Percentiles rank a stretch among this genome's conserved stretches.
These are phyloP conservation scores for Galleria mellonella DNA, from an alignment of 1,140 invertebrate genomes.

Conservation along the genomic window DNA sequence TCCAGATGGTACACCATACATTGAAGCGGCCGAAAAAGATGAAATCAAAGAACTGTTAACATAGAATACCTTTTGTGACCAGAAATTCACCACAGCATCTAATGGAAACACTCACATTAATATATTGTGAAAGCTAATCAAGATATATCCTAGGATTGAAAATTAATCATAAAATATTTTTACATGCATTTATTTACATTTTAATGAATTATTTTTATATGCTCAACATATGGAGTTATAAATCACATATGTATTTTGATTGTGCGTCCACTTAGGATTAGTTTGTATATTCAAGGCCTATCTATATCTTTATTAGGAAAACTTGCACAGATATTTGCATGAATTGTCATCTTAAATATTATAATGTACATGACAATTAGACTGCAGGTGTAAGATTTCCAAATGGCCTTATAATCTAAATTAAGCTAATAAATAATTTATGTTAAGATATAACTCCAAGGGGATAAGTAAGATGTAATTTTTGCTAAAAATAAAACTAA, in stretches of 20 bases:
- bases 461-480: slow-evolving; percentile 51
- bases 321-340: not conserved
- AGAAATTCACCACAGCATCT: slow-evolving; percentile 9
- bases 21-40: slow-evolving; percentile 92
- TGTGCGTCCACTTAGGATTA: slow-evolving; percentile 59
- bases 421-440: slow-evolving; percentile 65
- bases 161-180: slow-evolving; percentile 42
- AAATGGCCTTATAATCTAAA: slow-evolving; percentile 50
- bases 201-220: slow-evolving; percentile 64
- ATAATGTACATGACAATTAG: slow-evolving; percentile 8
- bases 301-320: slow-evolving; percentile 3
- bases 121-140: slow-evolving; percentile 42
- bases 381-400: slow-evolving; percentile 26
- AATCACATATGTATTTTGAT: slow-evolving; percentile 39
- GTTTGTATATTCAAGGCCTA: slow-evolving; percentile 23
- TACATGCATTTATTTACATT: slow-evolving; percentile 71
- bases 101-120: slow-evolving; percentile 36
- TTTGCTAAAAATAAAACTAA: slow-evolving; percentile 56
- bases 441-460: slow-evolving; percentile 42
- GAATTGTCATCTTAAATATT: slow-evolving; percentile 7
- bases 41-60: slow-evolving; percentile 86
- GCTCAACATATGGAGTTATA: slow-evolving; percentile 44
- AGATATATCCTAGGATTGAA: not conserved
- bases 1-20: slow-evolving; percentile 89
- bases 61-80: slow-evolving; percentile 21